Percentiles rank a stretch among this genome's conserved stretches.
phyloP scores from a whole-genome alignment of 2,888 invertebrate genomes.

The Uropetala carovei region DNA sequence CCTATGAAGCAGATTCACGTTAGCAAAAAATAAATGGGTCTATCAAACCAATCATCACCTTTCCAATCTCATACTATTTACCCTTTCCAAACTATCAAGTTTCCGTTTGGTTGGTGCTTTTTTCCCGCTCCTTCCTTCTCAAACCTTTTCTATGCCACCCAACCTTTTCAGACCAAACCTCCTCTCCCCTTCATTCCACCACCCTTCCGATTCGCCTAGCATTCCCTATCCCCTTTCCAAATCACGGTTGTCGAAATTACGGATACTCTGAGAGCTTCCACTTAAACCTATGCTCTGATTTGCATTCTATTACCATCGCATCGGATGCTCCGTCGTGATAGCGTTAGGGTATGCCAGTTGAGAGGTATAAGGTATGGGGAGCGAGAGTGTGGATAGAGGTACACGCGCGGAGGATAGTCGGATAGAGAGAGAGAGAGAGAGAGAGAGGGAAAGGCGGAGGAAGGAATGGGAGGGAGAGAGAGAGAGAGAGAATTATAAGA shows the following conservation, averaged over 20 bases:
- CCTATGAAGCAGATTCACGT: too few species aligned
- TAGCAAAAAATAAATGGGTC: too few species aligned
- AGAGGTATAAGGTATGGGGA: not conserved
- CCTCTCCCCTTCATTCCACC: not conserved
- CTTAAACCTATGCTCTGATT: slow-evolving; percentile 42
- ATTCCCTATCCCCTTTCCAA: not conserved
- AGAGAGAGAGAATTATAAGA: not conserved
- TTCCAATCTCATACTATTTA: too few species aligned
- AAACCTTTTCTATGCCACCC: not conserved
- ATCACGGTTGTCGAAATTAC: not conserved
- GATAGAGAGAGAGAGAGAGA: too few species aligned
- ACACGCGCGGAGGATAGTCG: too few species aligned
- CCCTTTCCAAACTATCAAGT: too few species aligned
- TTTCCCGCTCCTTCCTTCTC: not conserved
- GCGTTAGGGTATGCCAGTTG: not conserved
- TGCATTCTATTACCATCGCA: slow-evolving; percentile 54
- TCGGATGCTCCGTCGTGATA: slow-evolving; percentile 43
- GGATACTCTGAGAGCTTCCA: not conserved
- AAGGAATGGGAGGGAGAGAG: too few species aligned
- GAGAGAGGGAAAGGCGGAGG: too few species aligned
- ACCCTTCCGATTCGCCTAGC: not conserved
- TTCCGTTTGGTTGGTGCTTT: not conserved
- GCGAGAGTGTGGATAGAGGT: not conserved
- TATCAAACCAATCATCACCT: too few species aligned
- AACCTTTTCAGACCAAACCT: not conserved